These are phyloP conservation scores for Holcopasites calliopsidis DNA, from an alignment of 1,140 invertebrate genomes.

Conservation along the genomic window DNA sequence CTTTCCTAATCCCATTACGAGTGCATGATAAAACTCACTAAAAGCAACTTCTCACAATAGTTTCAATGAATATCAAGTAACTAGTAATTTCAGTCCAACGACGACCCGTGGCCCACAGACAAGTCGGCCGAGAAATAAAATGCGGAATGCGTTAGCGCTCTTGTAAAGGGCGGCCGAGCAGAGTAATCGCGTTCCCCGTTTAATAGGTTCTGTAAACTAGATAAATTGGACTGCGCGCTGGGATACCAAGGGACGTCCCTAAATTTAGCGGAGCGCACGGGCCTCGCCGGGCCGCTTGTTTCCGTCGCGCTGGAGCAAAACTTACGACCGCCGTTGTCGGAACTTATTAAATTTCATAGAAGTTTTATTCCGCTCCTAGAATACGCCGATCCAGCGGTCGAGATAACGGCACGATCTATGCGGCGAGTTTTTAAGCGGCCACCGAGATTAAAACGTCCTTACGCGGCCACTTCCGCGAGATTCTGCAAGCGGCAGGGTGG, in stretches of 20 bases:
- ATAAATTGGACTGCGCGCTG: conserved; percentile 53
- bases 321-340: conserved; percentile 68
- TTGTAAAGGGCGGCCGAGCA: conserved; percentile 1
- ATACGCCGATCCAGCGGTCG: conserved; percentile 65
- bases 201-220: conserved; percentile 50
- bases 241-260: conserved; percentile 65
- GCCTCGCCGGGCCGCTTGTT: conserved; percentile 61
- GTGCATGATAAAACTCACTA: too few species aligned
- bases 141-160: background rate
- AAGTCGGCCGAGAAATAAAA: background rate
- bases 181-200: conserved; percentile 39
- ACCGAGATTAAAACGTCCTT: conserved; percentile 72
- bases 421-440: conserved; percentile 74
- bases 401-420: conserved; percentile 70
- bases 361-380: conserved; percentile 71
- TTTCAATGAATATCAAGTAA: too few species aligned
- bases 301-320: conserved; percentile 60
- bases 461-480: conserved; percentile 58
- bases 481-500: conserved; percentile 28
- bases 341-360: conserved; percentile 78
- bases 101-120: background rate
- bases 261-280: conserved; percentile 66
- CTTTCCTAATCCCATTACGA: too few species aligned
- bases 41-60: too few species aligned
- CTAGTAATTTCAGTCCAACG: background rate